Conservation (phyloP, 2,113 vertebrate species). For the Mixornis gularis region DNA sequence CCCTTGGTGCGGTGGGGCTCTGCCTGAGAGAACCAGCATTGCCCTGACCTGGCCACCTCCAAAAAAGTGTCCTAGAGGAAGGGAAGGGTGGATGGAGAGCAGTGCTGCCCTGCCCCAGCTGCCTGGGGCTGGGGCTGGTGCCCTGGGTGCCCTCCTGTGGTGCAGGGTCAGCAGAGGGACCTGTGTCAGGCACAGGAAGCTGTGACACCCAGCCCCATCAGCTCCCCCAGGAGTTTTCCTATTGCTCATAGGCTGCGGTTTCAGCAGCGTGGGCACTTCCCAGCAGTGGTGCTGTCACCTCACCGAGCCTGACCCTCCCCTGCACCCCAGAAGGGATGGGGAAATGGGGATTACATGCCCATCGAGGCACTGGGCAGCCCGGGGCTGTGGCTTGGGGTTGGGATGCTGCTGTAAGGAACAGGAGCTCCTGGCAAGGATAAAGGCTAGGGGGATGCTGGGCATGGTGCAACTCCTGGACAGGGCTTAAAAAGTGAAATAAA, state of each 20-base stretch:
- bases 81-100: fast-evolving
- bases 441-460: not conserved
- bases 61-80: not conserved
- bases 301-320: not conserved
- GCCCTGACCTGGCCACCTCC: fast-evolving
- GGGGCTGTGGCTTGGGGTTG: not conserved
- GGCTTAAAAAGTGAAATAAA: not conserved
- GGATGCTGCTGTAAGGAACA: not conserved
- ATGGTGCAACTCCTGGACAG: not conserved
- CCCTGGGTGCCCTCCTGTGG: not conserved
- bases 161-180: fast-evolving
- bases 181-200: not conserved
- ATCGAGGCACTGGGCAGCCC: fast-evolving
- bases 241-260: not conserved
- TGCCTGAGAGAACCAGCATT: not conserved
- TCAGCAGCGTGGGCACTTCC: not conserved
- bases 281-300: not conserved
- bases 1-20: not conserved
- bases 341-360: not conserved
- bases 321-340: fast-evolving
- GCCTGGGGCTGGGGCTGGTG: fast-evolving
- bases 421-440: not conserved
- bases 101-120: not conserved
- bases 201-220: not conserved
- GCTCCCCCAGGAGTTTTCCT: not conserved